A percentile compares a stretch with the other conserved stretches of the same genome.
Evolutionary conservation across 1,140 invertebrate species (phyloP).

Genomic region (Drosophila mauritiana): DNA sequence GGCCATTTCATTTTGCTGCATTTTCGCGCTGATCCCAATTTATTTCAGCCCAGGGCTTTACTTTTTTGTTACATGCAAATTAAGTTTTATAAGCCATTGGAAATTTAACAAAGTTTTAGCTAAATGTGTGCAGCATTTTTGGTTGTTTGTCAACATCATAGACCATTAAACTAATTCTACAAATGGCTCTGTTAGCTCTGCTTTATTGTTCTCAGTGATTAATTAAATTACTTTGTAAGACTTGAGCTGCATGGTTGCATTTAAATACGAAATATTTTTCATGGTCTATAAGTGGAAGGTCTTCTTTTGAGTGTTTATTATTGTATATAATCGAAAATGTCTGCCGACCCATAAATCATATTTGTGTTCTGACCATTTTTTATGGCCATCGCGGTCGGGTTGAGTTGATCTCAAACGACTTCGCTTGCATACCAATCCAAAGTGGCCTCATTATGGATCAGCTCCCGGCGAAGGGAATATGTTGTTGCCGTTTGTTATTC

Average conservation of each 20-base stretch:
- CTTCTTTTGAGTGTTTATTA: background rate
- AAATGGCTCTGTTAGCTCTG: no score
- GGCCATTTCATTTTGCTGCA: background rate
- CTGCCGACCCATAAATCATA: constrained; percentile 2
- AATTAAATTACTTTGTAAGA: no score
- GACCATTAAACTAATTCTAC: no score
- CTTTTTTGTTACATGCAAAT: background rate
- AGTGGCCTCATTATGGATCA: constrained; percentile 60
- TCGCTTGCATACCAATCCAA: constrained; percentile 62
- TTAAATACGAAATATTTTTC: background rate
- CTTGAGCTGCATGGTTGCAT: background rate
- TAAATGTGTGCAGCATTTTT: background rate
- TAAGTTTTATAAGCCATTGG: background rate
- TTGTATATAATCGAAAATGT: background rate
- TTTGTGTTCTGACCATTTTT: constrained; percentile 11
- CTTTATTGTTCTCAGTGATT: no score
- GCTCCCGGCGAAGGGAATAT: constrained; percentile 27
- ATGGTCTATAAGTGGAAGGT: background rate
- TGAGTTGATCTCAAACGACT: constrained; percentile 17
- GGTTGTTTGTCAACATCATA: no score
- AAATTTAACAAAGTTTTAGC: background rate
- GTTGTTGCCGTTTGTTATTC: constrained; percentile 60
- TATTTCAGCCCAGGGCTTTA: background rate
- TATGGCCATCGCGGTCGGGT: constrained; percentile 16
- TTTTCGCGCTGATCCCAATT: background rate